These are phyloP conservation scores for Lasioglossum morio DNA, from an alignment of 2,888 invertebrate species.

Conservation along the genomic window DNA sequence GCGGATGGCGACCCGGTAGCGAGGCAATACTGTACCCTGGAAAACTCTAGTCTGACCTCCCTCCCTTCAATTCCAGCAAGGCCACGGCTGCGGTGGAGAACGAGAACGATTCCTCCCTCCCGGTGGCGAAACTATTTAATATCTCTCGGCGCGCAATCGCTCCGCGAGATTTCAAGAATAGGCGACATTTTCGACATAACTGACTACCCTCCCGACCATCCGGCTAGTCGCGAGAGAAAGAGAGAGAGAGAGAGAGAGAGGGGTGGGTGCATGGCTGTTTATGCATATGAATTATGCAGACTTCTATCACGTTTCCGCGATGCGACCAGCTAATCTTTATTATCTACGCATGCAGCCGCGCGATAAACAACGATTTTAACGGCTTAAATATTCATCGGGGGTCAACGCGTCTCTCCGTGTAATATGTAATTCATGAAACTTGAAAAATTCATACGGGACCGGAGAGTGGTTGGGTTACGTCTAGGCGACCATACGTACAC, in stretches of 20 bases:
- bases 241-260: not conserved
- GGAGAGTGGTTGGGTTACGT: not conserved
- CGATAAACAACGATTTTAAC: constrained; percentile 52
- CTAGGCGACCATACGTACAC: constrained; percentile 22
- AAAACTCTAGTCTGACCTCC: not conserved
- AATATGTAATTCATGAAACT: constrained; percentile 54
- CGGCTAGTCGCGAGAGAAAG: not conserved
- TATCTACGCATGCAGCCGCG: constrained; percentile 30
- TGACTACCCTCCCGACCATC: not conserved
- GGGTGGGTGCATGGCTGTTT: constrained; percentile 1
- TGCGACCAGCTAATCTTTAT: constrained; percentile 35
- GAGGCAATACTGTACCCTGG: not conserved
- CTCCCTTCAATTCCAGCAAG: not conserved
- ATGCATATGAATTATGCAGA: constrained; percentile 39
- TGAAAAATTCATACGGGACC: constrained; percentile 34
- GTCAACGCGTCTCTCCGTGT: constrained; percentile 18
- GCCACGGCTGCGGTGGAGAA: constrained; percentile 2
- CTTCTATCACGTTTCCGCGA: constrained; percentile 32
- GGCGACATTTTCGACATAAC: constrained; percentile 25
- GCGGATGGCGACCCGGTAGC: not conserved
- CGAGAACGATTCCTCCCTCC: not conserved
- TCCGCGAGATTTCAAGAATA: constrained; percentile 16
- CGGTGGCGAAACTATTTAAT: constrained; percentile 37
- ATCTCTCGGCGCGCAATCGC: constrained; percentile 19
- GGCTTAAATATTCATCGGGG: constrained; percentile 47